phyloP scores from a whole-genome alignment of 2,888 invertebrate genomes.

The Alviniconcha strummeri region DNA sequence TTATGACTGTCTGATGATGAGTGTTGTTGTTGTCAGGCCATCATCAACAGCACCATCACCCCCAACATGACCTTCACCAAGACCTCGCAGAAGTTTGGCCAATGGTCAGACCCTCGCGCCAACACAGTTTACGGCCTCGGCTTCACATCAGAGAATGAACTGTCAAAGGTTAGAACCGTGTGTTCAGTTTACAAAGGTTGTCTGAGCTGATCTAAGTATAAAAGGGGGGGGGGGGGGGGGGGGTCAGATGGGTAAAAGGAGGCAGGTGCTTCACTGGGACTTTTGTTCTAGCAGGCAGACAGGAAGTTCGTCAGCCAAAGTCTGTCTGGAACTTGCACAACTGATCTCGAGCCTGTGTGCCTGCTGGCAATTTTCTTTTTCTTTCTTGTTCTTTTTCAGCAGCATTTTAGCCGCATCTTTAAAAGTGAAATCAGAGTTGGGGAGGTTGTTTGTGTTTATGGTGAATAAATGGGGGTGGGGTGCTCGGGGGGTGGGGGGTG shows the following conservation, averaged over 20 bases:
- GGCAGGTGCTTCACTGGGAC: neutral
- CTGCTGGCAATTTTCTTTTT: too few species aligned
- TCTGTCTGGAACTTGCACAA: too few species aligned
- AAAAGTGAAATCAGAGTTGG: too few species aligned
- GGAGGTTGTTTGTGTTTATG: too few species aligned
- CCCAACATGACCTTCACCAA: slow-evolving; percentile 99
- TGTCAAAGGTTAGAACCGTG: slow-evolving; percentile 82
- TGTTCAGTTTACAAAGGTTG: neutral
- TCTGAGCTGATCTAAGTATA: neutral
- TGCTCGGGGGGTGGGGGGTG: too few species aligned
- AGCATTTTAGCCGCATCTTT: too few species aligned
- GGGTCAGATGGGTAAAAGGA: neutral
- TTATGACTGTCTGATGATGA: neutral
- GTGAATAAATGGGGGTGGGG: too few species aligned
- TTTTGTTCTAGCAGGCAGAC: too few species aligned
- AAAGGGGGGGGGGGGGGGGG: neutral
- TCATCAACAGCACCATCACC: slow-evolving; percentile 98
- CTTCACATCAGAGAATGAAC: slow-evolving; percentile 93
- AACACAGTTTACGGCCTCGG: slow-evolving; percentile 98
- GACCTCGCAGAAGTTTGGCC: slow-evolving; percentile 99
- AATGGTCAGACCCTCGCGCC: slow-evolving; percentile 98
- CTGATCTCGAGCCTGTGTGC: too few species aligned
- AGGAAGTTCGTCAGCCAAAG: too few species aligned
- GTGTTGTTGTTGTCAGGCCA: slow-evolving; percentile 81
- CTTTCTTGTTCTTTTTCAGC: too few species aligned